These are phyloP conservation scores for Physella acuta DNA, from an alignment of 1,140 invertebrate species.

Conservation along the genomic window DNA sequence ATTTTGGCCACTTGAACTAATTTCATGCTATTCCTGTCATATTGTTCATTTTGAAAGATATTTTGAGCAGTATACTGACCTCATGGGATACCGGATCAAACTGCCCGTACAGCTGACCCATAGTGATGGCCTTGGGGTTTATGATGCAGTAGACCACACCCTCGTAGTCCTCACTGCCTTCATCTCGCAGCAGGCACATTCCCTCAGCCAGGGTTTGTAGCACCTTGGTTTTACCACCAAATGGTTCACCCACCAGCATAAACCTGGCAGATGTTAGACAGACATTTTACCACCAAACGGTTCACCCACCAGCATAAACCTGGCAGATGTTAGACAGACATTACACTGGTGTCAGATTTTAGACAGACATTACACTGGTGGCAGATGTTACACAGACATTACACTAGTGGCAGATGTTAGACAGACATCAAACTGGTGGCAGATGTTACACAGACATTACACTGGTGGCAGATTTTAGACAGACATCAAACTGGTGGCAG, in stretches of 20 bases:
- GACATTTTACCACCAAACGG: background rate
- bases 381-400: background rate
- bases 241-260: constrained; percentile 62
- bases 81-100: constrained; percentile 62
- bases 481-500: too few species aligned
- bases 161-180: constrained; percentile 54
- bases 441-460: too few species aligned
- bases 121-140: constrained; percentile 62
- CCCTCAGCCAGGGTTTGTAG: constrained; percentile 69
- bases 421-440: too few species aligned
- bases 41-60: too few species aligned
- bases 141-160: constrained; percentile 56
- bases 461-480: too few species aligned
- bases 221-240: constrained; percentile 66
- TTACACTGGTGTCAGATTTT: too few species aligned
- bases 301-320: constrained; percentile 60
- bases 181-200: constrained; percentile 64
- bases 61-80: constrained; percentile 33
- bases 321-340: constrained; percentile 33
- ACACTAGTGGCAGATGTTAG: too few species aligned
- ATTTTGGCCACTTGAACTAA: too few species aligned
- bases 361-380: too few species aligned
- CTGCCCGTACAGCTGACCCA: constrained; percentile 61
- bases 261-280: constrained; percentile 51
- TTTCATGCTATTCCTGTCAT: too few species aligned